Evolutionary conservation across 1,140 invertebrate species (phyloP).

Genomic region (Portunus trituberculatus): DNA sequence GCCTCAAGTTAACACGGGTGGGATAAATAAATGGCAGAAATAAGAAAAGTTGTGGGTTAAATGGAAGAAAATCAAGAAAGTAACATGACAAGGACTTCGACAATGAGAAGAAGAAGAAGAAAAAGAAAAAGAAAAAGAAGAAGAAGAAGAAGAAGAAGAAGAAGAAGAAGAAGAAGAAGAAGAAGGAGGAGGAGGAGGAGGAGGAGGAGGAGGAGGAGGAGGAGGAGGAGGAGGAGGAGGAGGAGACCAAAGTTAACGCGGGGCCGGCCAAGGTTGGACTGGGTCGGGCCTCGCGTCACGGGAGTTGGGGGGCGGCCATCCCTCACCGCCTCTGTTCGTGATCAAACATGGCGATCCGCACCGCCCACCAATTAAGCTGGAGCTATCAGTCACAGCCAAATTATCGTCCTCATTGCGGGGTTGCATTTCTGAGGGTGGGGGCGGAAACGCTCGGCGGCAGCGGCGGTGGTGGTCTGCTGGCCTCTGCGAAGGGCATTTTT

Average conservation of each 20-base stretch:
- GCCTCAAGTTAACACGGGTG: no score
- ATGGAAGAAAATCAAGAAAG: not conserved
- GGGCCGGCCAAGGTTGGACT: not conserved
- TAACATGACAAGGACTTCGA: not conserved
- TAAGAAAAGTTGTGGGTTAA: not conserved
- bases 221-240: slow-evolving; percentile 5
- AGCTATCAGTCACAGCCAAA: slow-evolving; percentile 65
- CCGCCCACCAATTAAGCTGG: slow-evolving; percentile 67
- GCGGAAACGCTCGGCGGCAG: slow-evolving; percentile 34
- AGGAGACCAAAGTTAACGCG: not conserved
- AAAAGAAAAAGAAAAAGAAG: not conserved
- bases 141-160: slow-evolving; percentile 12
- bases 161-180: slow-evolving; percentile 34
- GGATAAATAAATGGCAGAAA: not conserved
- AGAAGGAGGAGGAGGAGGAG: not conserved
- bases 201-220: not conserved
- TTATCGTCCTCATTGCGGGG: slow-evolving; percentile 53
- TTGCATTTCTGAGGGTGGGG: slow-evolving; percentile 28
- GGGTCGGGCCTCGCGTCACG: slow-evolving; percentile 10
- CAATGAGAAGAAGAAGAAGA: not conserved
- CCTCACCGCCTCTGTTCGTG: slow-evolving; percentile 61
- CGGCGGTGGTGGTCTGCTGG: not conserved
- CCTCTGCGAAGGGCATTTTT: not conserved
- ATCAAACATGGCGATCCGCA: slow-evolving; percentile 59
- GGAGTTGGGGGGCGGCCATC: slow-evolving; percentile 35